Evolutionary conservation across 1,140 invertebrate genomes (phyloP).

Genomic region (Eumaeus atala): DNA sequence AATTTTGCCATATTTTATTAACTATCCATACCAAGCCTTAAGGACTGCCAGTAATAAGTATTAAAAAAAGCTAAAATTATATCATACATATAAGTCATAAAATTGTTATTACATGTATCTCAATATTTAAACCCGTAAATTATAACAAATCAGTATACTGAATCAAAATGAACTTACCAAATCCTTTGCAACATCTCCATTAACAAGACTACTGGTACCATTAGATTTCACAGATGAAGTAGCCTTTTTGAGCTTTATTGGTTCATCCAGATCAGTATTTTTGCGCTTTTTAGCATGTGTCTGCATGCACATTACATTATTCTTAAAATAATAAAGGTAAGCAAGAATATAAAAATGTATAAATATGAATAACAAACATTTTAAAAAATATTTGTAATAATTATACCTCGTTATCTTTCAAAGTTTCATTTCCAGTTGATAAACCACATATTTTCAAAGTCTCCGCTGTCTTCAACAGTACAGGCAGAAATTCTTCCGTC

Average conservation of each 20-base stretch:
- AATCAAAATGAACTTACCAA: conserved; percentile 29
- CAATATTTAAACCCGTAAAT: no score
- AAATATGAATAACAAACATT: not conserved
- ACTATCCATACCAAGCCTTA: no score
- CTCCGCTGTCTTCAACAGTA: conserved; percentile 78
- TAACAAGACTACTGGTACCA: conserved; percentile 29
- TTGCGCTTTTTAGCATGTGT: conserved; percentile 54
- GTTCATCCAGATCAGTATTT: conserved; percentile 54
- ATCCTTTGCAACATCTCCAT: conserved; percentile 33
- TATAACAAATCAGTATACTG: no score
- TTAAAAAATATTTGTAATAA: not conserved
- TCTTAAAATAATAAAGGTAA: conserved; percentile 36
- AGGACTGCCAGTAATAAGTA: no score
- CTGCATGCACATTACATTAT: conserved; percentile 31
- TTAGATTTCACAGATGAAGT: conserved; percentile 29
- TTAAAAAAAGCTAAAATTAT: no score
- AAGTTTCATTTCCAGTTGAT: conserved; percentile 65
- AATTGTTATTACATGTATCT: no score
- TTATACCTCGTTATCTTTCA: conserved; percentile 47
- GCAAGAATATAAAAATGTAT: not conserved
- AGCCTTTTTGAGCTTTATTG: conserved; percentile 38
- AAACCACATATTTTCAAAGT: conserved; percentile 78
- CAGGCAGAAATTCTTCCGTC: conserved; percentile 77
- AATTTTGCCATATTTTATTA: no score
- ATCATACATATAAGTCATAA: no score